Percentiles rank a stretch among this genome's conserved stretches.
These are phyloP conservation scores for Bacillus rossius DNA, from an alignment of 1,140 invertebrate species.

Conservation along the genomic window DNA sequence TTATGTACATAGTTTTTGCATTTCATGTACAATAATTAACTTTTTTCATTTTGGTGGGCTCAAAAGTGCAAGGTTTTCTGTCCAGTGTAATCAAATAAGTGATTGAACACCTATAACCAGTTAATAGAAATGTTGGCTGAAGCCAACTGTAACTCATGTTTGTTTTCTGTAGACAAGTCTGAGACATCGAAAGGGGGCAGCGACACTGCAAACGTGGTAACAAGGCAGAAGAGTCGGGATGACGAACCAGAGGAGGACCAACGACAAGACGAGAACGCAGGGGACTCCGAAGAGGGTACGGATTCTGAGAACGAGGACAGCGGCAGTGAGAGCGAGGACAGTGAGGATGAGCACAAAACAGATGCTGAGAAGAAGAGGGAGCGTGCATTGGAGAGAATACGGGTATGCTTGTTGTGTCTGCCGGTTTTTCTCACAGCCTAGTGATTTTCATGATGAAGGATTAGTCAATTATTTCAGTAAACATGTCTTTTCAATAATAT, in stretches of 20 bases:
- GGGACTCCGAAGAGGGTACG: slow-evolving; percentile 30
- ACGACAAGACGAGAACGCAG: slow-evolving; percentile 31
- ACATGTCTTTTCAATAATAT: too few relatives aligned
- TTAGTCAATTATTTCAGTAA: too few relatives aligned
- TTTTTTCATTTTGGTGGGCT: too few relatives aligned
- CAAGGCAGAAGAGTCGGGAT: slow-evolving; percentile 27
- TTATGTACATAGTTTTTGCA: too few relatives aligned
- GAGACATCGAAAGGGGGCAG: slow-evolving; percentile 30
- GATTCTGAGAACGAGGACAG: slow-evolving; percentile 24
- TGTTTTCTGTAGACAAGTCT: slow-evolving; percentile 3
- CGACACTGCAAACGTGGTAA: slow-evolving; percentile 21
- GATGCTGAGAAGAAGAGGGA: slow-evolving; percentile 61
- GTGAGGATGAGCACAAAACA: slow-evolving; percentile 49
- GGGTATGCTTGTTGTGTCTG: slow-evolving; percentile 40
- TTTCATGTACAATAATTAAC: neutral
- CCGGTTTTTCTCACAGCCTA: too few relatives aligned
- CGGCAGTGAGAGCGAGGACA: slow-evolving; percentile 20
- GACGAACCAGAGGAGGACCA: slow-evolving; percentile 43
- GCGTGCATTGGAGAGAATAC: slow-evolving; percentile 59
- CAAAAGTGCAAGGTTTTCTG: too few relatives aligned
- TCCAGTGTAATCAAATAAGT: too few relatives aligned
- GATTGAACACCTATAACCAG: too few relatives aligned
- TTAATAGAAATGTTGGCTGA: slow-evolving; percentile 37
- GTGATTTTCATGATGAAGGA: too few relatives aligned
- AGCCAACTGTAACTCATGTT: too few relatives aligned